Conservation (phyloP, 2,888 invertebrate genomes). For the Nebria brevicollis region DNA sequence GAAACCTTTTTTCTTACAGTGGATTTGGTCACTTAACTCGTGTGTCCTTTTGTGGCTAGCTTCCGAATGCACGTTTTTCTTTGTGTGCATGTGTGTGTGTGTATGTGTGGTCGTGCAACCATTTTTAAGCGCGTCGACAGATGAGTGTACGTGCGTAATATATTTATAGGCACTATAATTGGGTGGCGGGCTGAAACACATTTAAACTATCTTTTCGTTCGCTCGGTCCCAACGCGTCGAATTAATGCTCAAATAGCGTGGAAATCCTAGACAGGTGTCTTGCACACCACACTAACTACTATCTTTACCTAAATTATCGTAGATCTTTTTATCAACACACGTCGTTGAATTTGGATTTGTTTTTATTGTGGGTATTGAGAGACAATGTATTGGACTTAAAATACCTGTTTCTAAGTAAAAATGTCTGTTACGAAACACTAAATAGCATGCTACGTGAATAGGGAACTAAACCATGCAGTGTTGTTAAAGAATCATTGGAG, state of each 20-base stretch:
- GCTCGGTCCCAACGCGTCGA: neutral
- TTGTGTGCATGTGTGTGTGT: neutral
- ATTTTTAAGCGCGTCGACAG: constrained; percentile 8
- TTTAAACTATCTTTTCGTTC: neutral
- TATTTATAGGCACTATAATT: constrained; percentile 14
- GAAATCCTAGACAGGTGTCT: constrained; percentile 9
- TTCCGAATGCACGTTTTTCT: constrained; percentile 4
- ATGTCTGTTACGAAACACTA: no score
- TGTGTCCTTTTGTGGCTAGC: constrained; percentile 9
- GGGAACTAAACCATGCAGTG: no score
- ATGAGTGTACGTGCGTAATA: constrained; percentile 16
- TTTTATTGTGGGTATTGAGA: no score
- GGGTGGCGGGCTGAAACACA: neutral
- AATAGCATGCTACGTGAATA: no score
- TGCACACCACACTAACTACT: neutral
- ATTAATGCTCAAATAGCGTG: constrained; percentile 2
- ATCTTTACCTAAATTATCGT: neutral
- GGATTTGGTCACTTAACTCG: constrained; percentile 10
- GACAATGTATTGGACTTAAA: no score
- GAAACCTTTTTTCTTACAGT: neutral
- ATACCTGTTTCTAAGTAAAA: no score
- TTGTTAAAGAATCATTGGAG: no score
- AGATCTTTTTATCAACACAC: neutral
- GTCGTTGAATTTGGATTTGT: no score
- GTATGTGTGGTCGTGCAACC: constrained; percentile 11